These are phyloP conservation scores for Oligia latruncula DNA, from an alignment of 2,888 invertebrate genomes.

Conservation along the genomic window DNA sequence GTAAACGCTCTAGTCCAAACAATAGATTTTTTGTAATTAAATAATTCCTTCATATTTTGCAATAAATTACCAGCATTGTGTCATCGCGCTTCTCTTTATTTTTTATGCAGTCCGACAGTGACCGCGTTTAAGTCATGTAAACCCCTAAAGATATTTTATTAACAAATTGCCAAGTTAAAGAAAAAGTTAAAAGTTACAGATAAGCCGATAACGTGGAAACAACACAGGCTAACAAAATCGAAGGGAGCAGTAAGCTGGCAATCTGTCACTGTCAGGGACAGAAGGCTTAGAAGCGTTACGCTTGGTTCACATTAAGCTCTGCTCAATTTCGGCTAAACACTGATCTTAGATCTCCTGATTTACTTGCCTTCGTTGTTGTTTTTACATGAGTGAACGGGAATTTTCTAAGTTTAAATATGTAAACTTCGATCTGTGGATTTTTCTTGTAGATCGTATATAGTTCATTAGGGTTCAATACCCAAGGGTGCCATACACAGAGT, in stretches of 20 bases:
- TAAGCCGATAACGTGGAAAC: neutral
- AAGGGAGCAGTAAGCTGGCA: constrained; percentile 25
- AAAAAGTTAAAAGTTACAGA: neutral
- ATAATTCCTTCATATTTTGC: too few species aligned
- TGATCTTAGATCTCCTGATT: constrained; percentile 17
- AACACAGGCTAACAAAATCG: constrained; percentile 1
- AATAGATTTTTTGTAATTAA: too few species aligned
- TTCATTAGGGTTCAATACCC: neutral
- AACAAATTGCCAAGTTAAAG: neutral
- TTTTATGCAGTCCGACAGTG: too few species aligned
- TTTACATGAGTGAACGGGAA: neutral
- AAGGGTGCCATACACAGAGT: neutral
- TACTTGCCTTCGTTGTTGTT: neutral
- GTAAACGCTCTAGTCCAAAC: too few species aligned
- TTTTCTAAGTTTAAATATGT: constrained; percentile 5
- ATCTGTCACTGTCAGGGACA: constrained; percentile 53
- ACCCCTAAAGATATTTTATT: too few species aligned
- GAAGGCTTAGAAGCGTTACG: constrained; percentile 28
- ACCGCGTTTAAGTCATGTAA: too few species aligned
- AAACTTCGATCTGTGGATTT: neutral
- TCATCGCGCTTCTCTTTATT: too few species aligned
- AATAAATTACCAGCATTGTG: too few species aligned
- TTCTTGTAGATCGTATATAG: neutral
- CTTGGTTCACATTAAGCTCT: constrained; percentile 28
- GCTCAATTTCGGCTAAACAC: constrained; percentile 10